Conservation (phyloP, 2,888 invertebrate genomes). For the Loripinus fragilis region DNA sequence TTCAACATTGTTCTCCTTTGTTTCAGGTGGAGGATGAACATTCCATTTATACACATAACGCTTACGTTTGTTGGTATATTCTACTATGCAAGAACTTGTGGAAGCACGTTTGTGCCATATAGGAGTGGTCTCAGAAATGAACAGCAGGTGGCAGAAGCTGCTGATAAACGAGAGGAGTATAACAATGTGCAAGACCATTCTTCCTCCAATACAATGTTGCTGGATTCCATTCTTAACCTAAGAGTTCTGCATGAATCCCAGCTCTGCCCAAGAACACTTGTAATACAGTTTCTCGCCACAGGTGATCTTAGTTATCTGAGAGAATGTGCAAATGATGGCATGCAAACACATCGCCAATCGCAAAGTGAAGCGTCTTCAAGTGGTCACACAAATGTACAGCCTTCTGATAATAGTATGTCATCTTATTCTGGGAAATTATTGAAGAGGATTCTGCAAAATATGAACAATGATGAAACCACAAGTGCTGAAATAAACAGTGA, state of each 20-base stretch:
- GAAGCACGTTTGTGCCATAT: not conserved
- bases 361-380: not conserved
- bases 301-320: slow-evolving; percentile 27
- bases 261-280: slow-evolving; percentile 38
- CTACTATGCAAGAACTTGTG: not conserved
- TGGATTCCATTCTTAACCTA: slow-evolving; percentile 43
- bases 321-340: slow-evolving; percentile 17
- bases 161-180: not conserved
- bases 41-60: too few relatives aligned
- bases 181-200: not conserved
- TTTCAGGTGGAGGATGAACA: too few relatives aligned
- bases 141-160: not conserved
- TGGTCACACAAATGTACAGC: not conserved
- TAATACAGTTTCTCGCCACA: slow-evolving; percentile 39
- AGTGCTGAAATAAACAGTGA: slow-evolving; percentile 18
- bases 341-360: not conserved
- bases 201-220: not conserved
- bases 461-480: slow-evolving; percentile 30
- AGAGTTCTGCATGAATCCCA: slow-evolving; percentile 28
- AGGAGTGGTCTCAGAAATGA: not conserved
- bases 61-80: not conserved
- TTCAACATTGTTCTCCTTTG: too few relatives aligned
- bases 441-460: slow-evolving; percentile 42
- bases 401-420: not conserved
- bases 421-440: slow-evolving; percentile 34